A percentile compares a stretch with the other conserved stretches of the same genome.
phyloP scores from a whole-genome alignment of 1,140 invertebrate species.

The Trachelipus rathkii region DNA sequence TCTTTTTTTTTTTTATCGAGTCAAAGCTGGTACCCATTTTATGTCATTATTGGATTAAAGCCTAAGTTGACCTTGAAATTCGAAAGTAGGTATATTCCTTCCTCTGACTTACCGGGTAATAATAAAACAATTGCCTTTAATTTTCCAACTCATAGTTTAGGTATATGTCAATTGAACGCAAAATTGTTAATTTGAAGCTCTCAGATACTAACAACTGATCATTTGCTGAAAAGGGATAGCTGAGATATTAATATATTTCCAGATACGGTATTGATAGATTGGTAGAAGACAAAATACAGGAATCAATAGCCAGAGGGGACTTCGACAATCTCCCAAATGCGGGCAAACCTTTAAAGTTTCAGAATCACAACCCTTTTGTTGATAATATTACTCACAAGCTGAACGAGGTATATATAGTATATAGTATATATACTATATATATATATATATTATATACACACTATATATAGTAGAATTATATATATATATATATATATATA shows the following conservation, averaged over 20 bases:
- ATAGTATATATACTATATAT: constrained; percentile 17
- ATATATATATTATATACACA: constrained; percentile 17
- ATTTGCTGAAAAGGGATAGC: not conserved
- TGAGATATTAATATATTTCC: constrained; percentile 26
- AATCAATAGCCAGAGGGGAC: constrained; percentile 80
- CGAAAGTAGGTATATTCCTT: no score
- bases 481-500: constrained; percentile 17
- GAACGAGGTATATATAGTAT: constrained; percentile 62
- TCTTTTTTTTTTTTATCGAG: no score
- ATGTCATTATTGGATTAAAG: no score
- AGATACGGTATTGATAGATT: constrained; percentile 77
- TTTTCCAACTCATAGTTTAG: not conserved
- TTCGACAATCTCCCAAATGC: constrained; percentile 74
- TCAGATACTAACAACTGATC: constrained; percentile 7
- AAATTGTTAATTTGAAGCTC: not conserved
- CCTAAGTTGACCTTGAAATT: no score
- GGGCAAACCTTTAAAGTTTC: constrained; percentile 70
- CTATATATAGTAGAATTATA: constrained; percentile 14
- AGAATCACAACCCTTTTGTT: constrained; percentile 72
- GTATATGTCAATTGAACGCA: not conserved
- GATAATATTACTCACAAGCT: constrained; percentile 84
- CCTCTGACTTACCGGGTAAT: no score
- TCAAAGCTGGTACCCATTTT: no score
- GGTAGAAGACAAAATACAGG: constrained; percentile 84
- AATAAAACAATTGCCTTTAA: not conserved